Percentiles rank a stretch among this genome's conserved stretches.
Conservation (phyloP, 1,140 invertebrate genomes). For the Pseudomyrmex gracilis region DNA sequence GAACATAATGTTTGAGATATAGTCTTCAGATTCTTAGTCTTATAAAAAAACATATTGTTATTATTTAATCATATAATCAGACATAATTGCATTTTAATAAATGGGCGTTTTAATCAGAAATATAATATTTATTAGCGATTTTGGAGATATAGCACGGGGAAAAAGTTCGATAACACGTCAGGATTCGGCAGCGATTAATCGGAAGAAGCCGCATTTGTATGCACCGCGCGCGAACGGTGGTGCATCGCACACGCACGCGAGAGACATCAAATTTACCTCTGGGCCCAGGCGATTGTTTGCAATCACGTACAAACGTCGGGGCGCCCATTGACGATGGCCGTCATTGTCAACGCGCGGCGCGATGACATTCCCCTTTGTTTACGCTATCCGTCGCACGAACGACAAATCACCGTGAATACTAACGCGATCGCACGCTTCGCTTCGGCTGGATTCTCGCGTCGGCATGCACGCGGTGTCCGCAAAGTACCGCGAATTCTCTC, state of each 20-base stretch:
- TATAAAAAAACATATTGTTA: too few species aligned
- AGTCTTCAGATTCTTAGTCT: too few species aligned
- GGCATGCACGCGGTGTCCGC: constrained; percentile 40
- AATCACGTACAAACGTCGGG: constrained; percentile 67
- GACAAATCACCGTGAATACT: constrained; percentile 70
- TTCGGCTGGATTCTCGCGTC: constrained; percentile 26
- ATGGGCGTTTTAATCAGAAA: background rate
- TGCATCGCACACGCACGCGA: constrained; percentile 52
- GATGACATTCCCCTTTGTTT: constrained; percentile 69
- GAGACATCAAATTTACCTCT: constrained; percentile 60
- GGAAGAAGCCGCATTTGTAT: constrained; percentile 52
- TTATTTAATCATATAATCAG: too few species aligned
- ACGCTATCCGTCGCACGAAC: constrained; percentile 61
- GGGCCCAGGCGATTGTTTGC: constrained; percentile 55
- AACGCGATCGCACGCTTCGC: constrained; percentile 59
- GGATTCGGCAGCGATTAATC: constrained; percentile 21
- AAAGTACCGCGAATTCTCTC: constrained; percentile 34
- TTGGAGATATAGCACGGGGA: background rate
- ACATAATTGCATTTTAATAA: too few species aligned
- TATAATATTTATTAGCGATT: background rate
- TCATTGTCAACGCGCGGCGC: constrained; percentile 67
- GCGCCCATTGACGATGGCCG: constrained; percentile 61
- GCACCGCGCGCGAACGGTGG: constrained; percentile 22
- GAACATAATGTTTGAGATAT: too few species aligned
- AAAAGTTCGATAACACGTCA: constrained; percentile 1